Conservation (phyloP, 2,797 vertebrate genomes). For the Darevskia mixta region DNA sequence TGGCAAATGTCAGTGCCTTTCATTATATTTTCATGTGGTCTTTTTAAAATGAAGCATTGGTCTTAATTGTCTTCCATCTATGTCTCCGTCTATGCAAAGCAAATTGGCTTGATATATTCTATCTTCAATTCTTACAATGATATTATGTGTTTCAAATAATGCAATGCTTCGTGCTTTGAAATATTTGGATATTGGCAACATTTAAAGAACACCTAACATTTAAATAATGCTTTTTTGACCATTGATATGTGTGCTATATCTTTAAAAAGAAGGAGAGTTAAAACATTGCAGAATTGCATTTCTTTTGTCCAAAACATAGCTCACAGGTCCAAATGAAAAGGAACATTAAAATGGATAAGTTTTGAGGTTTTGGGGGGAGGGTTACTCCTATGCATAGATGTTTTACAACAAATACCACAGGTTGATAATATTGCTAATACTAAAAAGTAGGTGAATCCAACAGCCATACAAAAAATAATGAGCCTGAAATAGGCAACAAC, state of each 20-base stretch:
- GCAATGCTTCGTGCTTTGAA: neutral
- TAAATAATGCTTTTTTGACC: neutral
- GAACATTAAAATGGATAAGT: neutral
- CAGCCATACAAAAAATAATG: no score
- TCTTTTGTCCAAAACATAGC: constrained; percentile 1
- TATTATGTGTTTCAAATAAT: neutral
- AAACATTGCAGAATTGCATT: neutral
- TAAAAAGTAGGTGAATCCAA: no score
- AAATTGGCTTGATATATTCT: neutral
- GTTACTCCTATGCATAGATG: no score
- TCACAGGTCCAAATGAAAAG: constrained; percentile 3
- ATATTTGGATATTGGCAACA: neutral
- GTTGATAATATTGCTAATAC: no score
- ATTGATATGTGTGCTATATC: neutral
- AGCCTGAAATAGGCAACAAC: no score
- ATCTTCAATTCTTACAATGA: neutral
- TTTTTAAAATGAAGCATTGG: neutral
- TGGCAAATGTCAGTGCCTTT: neutral
- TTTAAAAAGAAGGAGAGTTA: neutral
- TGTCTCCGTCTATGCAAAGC: neutral
- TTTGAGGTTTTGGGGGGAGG: no score
- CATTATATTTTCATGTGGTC: neutral
- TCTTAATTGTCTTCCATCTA: neutral
- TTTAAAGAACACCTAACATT: neutral
- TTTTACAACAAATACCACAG: no score